Percentiles rank a stretch among this genome's conserved stretches.
Evolutionary conservation across 2,888 invertebrate species (phyloP).

Genomic region (Limnephilus rhombicus): DNA sequence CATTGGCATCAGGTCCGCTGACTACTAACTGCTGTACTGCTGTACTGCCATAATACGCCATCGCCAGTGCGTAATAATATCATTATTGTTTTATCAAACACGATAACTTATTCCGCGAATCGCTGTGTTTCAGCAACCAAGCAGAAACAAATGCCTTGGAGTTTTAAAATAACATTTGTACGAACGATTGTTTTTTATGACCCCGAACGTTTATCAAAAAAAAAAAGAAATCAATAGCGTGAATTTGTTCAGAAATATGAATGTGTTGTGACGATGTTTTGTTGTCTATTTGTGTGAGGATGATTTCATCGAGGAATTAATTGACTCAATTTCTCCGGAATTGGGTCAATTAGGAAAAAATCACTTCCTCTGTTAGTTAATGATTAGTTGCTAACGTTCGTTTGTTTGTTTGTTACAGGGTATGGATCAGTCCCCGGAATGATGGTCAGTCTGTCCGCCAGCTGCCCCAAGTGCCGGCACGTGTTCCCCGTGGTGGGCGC

Average conservation of each 20-base stretch:
- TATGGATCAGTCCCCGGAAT: constrained; percentile 58
- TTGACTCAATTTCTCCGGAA: not conserved
- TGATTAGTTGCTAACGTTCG: not conserved
- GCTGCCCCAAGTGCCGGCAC: constrained; percentile 85
- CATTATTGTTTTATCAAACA: not conserved
- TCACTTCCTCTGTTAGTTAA: not conserved
- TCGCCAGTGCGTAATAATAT: not conserved
- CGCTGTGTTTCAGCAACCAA: not conserved
- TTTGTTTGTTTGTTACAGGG: constrained; percentile 49
- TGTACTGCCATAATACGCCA: not conserved
- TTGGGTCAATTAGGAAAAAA: not conserved
- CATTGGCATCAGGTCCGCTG: not conserved
- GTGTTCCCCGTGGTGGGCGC: constrained; percentile 74
- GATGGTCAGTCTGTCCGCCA: constrained; percentile 78
- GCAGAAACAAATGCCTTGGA: not conserved
- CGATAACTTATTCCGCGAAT: not conserved
- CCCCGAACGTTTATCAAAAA: not conserved
- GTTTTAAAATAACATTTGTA: not conserved
- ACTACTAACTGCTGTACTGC: not conserved
- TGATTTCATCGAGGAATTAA: not conserved
- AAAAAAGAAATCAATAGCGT: not conserved
- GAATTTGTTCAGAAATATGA: not conserved
- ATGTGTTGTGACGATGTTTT: not conserved
- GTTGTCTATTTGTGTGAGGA: not conserved
- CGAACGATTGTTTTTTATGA: not conserved